Percentiles rank a stretch among this genome's conserved stretches.
Evolutionary conservation across 2,888 invertebrate genomes (phyloP).

Genomic region (Diarsia brunnea): DNA sequence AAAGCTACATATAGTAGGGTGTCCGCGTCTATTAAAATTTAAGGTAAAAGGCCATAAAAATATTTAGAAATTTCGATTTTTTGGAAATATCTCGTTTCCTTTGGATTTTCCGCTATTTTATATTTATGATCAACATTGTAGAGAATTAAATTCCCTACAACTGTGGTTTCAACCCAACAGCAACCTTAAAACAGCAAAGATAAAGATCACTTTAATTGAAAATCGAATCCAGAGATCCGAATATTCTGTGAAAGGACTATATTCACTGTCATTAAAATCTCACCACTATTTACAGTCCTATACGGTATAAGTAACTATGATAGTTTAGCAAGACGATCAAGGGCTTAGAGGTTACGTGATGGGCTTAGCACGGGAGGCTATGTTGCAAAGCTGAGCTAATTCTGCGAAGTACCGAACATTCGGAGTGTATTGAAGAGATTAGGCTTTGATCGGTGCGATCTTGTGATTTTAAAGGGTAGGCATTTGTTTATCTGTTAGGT

Average conservation of each 20-base stretch:
- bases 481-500: neutral
- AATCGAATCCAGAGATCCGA: neutral
- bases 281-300: conserved; percentile 2
- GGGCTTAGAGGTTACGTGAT: conserved; percentile 58
- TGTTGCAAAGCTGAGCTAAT: conserved; percentile 50
- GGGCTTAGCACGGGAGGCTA: conserved; percentile 46
- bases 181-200: neutral
- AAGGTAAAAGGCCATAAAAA: no score
- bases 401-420: conserved; percentile 41
- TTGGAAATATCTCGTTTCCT: no score
- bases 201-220: neutral
- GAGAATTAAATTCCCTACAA: no score
- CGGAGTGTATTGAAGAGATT: conserved; percentile 48
- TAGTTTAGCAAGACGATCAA: conserved; percentile 36
- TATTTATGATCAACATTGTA: no score
- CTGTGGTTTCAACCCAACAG: no score
- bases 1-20: no score
- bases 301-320: neutral
- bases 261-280: conserved; percentile 6
- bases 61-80: no score
- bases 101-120: no score
- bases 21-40: no score
- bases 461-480: conserved; percentile 11
- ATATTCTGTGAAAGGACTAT: neutral
- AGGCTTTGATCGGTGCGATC: conserved; percentile 4